Conservation (phyloP, 2,113 vertebrate genomes). For the Glareola pratincola region DNA sequence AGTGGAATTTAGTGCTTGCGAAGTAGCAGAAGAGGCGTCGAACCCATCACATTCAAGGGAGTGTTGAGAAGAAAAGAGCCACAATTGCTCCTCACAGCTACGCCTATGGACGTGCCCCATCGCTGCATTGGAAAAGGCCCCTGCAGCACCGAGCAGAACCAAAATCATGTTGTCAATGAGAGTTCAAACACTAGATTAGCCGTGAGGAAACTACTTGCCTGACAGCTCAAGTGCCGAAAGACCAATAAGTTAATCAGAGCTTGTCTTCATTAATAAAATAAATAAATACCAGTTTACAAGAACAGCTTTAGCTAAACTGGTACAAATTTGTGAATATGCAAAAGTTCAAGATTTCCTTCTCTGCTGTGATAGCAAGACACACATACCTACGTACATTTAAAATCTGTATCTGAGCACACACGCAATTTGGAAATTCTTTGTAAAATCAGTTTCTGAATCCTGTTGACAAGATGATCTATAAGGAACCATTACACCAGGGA, state of each 20-base stretch:
- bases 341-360: not conserved
- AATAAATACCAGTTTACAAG: not conserved
- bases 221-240: not conserved
- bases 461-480: slow-evolving; percentile 55
- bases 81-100: not conserved
- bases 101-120: not conserved
- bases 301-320: not conserved
- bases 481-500: slow-evolving; percentile 21
- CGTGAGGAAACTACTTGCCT: not conserved
- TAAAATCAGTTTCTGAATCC: not conserved
- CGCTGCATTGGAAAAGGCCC: not conserved
- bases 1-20: not conserved
- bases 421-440: not conserved
- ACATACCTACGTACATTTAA: not conserved
- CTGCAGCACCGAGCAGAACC: not conserved
- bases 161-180: not conserved
- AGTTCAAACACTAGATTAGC: not conserved
- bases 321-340: not conserved
- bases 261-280: not conserved
- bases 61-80: not conserved
- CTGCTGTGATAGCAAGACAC: not conserved
- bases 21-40: not conserved
- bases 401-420: not conserved
- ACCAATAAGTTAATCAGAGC: not conserved
- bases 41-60: not conserved